Base-by-base conservation (phyloP, 2,888 invertebrate species). In the Volucella inflata region DNA sequence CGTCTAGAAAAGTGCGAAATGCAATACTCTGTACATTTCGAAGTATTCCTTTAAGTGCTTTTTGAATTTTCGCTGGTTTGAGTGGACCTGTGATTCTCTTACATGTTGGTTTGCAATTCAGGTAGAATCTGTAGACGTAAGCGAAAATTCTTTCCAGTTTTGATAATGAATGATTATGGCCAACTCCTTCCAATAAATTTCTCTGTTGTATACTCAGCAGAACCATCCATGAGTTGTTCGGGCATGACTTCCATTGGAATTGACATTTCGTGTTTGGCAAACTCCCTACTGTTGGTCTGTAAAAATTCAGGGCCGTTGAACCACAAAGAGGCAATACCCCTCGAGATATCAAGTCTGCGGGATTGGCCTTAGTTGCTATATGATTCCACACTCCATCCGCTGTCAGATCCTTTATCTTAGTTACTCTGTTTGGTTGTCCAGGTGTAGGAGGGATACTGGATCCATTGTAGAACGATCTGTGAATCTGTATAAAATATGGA, bases 91-190 rank as follows among this genome's bases (percentile, higher is more conserved):
- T 53, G 6, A 6, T 4, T 53, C 36, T n/a, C 4, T 2, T 4
- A 21, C 21, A 2, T 21, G 2, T 2, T 21, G 21, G 21, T 21
- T 21, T 21, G 21, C 21, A 21, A 4, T 21, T 21, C 1, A 21
- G 2, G 21, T 21, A 21, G 0, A 21, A 21, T 21, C 21, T 21
- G 1, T 21, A 12, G 6, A 53, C n/a, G n/a, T 53, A 53, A n/a
- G 53, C 53, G 17, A 53, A 53, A n/a, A 53, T 53, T 12, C 36
- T 30, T 53, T 53, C 53, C n/a, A 53, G 11, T 53, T 53, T 53
- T 10, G 30, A 8, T 12, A 53, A 17, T 4, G 53, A 53, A 17
- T 53, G 21, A 30, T 53, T 53, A n/a, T 21, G 53, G 3, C 30
- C 30, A 0, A 53, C n/a, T 53, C 53, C 53, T 8, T 53, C 53